phyloP scores from a whole-genome alignment of 2,888 invertebrate species.

The Euphydryas editha region DNA sequence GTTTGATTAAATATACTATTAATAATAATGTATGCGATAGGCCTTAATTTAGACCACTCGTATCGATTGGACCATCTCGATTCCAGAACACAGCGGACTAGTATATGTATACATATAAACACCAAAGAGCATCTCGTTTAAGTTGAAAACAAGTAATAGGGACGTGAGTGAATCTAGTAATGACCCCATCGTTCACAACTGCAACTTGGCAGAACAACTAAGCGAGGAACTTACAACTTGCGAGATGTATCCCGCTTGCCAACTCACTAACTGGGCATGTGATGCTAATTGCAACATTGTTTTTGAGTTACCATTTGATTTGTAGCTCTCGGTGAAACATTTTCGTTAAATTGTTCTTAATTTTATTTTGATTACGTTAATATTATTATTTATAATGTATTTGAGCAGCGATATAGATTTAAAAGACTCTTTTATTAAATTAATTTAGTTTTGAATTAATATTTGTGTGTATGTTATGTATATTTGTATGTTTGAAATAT shows the following conservation, averaged over 20 bases:
- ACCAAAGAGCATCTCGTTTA: constrained; percentile 6
- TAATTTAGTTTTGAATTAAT: too few species aligned
- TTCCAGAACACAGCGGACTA: background rate
- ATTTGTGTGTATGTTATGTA: too few species aligned
- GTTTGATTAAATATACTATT: too few species aligned
- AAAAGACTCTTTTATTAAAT: too few species aligned
- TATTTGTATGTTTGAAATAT: too few species aligned
- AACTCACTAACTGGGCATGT: constrained; percentile 53
- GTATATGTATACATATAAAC: background rate
- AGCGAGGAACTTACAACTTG: constrained; percentile 62
- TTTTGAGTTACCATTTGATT: constrained; percentile 47
- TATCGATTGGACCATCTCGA: too few species aligned
- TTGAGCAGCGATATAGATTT: too few species aligned
- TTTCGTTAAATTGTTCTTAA: background rate
- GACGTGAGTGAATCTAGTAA: constrained; percentile 21
- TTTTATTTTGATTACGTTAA: too few species aligned
- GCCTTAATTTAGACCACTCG: too few species aligned
- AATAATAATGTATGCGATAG: too few species aligned
- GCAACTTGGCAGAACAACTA: constrained; percentile 60
- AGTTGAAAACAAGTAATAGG: constrained; percentile 14
- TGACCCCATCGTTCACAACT: constrained; percentile 19
- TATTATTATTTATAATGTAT: too few species aligned
- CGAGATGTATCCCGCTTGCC: constrained; percentile 57
- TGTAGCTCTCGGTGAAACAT: constrained; percentile 1
- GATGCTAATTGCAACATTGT: constrained; percentile 68